Base-by-base conservation (phyloP, 2,113 vertebrate species). In the Menura novaehollandiae region DNA sequence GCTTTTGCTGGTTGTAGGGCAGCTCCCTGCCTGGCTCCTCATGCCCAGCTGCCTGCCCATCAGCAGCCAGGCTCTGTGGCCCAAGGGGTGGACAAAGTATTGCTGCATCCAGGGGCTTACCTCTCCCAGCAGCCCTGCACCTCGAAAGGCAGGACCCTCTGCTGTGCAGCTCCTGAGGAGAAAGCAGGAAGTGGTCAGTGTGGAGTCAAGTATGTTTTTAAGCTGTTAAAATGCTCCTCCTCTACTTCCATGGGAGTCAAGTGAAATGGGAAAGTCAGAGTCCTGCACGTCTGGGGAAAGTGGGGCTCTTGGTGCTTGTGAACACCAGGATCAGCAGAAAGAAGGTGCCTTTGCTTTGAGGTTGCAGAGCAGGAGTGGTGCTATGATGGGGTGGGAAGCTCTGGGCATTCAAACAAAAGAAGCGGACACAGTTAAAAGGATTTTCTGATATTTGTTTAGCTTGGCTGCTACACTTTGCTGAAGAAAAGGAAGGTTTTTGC, bases 401-500 rank as follows among this genome's bases (percentile, higher is more conserved):
- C 4, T 1, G 37, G 55, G 64, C 86, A 91, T 80, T 93, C 86
- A 72, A 85, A 89, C 63, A 94, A 52, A 87, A 73, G 80, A 89
- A 87, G 64, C 80, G 91, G 93, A 91, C 80, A 80, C 56, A 69
- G 73, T 95, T 85, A 55, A 95, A 88, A 94, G 72, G 76, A 89
- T 82, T 93, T 83, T 88, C 72, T 94, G 69, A 7, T 94, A 67
- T 96, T 97, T 97, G 88, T 93, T 96, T 94, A 93, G 85, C 78
- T 93, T 91, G 94, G 87, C 90, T 75, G 91, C 52, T 92, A 95
- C 93, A 94, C 84, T 94, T 93, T 89, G 41, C 84, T 82, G 74
- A 85, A 93, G 90, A 94, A 94, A 96, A 90, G 8, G 41, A 84
- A 68, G 64, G 74, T 52, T 95, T 95, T 92, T 91, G 74, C 66